These are phyloP conservation scores for Cataglyphis hispanica DNA, from an alignment of 1,140 invertebrate species.

Conservation along the genomic window DNA sequence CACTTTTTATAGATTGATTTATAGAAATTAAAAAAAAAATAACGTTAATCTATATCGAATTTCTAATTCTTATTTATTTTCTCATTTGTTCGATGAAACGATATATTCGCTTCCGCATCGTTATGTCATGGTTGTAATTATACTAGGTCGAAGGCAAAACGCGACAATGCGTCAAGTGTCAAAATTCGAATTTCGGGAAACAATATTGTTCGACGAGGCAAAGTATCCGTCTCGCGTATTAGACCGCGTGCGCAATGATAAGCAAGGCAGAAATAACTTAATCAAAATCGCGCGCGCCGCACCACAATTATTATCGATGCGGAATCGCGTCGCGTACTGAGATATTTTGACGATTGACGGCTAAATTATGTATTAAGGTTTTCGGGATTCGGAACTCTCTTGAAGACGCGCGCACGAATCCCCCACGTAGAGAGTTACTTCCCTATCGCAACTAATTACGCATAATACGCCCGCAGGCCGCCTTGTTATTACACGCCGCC, in stretches of 20 bases:
- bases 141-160: background rate
- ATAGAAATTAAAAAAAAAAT: background rate
- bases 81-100: background rate
- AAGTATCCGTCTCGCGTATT: conserved; percentile 12
- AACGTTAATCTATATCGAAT: background rate
- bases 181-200: background rate
- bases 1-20: background rate
- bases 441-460: conserved; percentile 54
- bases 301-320: background rate
- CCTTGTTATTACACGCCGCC: conserved; percentile 38
- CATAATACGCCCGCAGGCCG: conserved; percentile 30
- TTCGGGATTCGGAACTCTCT: background rate
- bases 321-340: background rate
- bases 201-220: background rate
- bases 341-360: conserved; percentile 21
- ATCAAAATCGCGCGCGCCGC: background rate
- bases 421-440: background rate
- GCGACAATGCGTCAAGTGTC: background rate
- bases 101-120: background rate
- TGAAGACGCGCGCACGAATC: conserved; percentile 1
- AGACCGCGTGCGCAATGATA: conserved; percentile 28
- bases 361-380: background rate
- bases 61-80: background rate
- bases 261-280: conserved; percentile 51
- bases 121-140: background rate